These are phyloP conservation scores for Panopea generosa DNA, from an alignment of 2,888 invertebrate species.

Conservation along the genomic window DNA sequence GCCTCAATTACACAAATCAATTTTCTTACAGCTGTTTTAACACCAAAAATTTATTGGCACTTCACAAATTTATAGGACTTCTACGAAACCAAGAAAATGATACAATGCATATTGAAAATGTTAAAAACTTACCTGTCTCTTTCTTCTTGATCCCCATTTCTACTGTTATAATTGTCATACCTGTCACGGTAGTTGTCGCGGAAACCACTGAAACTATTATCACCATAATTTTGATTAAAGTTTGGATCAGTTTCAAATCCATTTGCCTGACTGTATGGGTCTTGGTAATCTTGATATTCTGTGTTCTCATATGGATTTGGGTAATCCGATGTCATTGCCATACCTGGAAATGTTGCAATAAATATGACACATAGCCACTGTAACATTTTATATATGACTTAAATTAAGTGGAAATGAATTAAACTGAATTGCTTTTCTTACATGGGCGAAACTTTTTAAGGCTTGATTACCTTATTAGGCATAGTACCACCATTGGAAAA, in stretches of 20 bases:
- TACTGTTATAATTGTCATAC: slow-evolving; percentile 15
- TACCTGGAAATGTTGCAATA: no score
- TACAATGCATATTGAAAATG: not conserved
- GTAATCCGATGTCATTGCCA: slow-evolving; percentile 30
- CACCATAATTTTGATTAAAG: not conserved
- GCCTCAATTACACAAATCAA: no score
- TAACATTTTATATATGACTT: no score
- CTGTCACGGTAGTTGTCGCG: slow-evolving; percentile 12
- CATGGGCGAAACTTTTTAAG: no score
- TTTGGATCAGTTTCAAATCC: not conserved
- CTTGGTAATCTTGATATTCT: slow-evolving; percentile 33
- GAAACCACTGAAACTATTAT: not conserved
- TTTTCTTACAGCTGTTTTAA: no score
- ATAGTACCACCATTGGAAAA: no score
- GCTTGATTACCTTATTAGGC: no score
- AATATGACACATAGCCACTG: no score
- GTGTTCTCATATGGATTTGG: slow-evolving; percentile 55
- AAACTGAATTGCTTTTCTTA: no score
- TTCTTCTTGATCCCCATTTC: slow-evolving; percentile 28
- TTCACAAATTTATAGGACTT: no score
- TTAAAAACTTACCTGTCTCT: slow-evolving; percentile 38
- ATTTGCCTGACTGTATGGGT: slow-evolving; percentile 35
- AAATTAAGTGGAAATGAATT: no score
- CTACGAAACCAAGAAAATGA: slow-evolving; percentile 1
- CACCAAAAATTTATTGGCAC: no score